These are phyloP conservation scores for Neoascia interrupta DNA, from an alignment of 2,888 invertebrate species.

Conservation along the genomic window DNA sequence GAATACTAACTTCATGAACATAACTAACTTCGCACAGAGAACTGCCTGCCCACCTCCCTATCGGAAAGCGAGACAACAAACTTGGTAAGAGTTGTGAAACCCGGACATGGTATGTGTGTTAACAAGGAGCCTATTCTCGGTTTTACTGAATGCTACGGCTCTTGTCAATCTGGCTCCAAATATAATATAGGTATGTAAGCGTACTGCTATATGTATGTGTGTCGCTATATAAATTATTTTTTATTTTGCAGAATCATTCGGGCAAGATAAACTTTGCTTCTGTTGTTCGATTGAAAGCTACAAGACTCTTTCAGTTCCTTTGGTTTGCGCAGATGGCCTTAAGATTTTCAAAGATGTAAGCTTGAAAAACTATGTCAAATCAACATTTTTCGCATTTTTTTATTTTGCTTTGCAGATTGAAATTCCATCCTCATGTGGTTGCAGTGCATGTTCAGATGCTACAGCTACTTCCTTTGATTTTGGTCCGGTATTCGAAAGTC, in stretches of 20 bases:
- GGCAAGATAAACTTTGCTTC: conserved; percentile 82
- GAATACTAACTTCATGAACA: neutral
- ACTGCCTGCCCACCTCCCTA: conserved; percentile 82
- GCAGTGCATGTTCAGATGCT: conserved; percentile 73
- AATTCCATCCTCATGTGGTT: conserved; percentile 76
- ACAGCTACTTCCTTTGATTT: conserved; percentile 49
- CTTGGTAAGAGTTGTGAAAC: conserved; percentile 80
- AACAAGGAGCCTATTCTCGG: conserved; percentile 83
- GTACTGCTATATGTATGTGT: neutral
- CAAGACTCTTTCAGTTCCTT: conserved; percentile 74
- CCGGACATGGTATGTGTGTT: conserved; percentile 83
- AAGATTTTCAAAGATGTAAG: conserved; percentile 71
- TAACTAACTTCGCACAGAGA: conserved; percentile 77
- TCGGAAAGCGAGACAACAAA: conserved; percentile 82
- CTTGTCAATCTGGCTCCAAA: conserved; percentile 85
- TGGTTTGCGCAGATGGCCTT: conserved; percentile 80
- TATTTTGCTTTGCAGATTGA: conserved; percentile 72
- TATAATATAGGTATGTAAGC: conserved; percentile 82
- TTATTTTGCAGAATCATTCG: conserved; percentile 80
- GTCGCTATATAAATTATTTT: neutral
- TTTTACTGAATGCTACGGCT: conserved; percentile 86
- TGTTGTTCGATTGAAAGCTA: conserved; percentile 81
- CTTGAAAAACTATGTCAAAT: conserved; percentile 24
- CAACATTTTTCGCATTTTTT: neutral
- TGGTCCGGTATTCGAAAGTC: conserved; percentile 67